phyloP scores from a whole-genome alignment of 2,113 vertebrate genomes.

The Seriola quinqueradiata region DNA sequence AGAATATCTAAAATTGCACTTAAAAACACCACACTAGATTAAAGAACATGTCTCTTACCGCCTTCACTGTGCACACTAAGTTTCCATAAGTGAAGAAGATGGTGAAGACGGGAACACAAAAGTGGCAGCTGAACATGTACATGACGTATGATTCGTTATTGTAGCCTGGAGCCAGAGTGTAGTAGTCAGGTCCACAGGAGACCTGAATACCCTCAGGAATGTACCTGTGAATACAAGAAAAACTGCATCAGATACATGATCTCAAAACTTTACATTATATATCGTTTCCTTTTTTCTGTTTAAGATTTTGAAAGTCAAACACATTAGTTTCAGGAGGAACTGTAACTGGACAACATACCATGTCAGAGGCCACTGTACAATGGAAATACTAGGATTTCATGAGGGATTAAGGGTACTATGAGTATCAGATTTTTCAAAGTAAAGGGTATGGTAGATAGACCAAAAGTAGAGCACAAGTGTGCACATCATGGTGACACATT shows the following conservation, averaged over 20 bases:
- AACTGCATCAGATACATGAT: background rate
- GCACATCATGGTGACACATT: no score
- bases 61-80: slow-evolving; percentile 86
- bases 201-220: slow-evolving; percentile 86
- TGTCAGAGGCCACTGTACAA: background rate
- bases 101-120: slow-evolving; percentile 76
- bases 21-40: background rate
- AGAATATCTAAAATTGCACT: background rate
- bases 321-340: background rate
- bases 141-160: slow-evolving; percentile 86
- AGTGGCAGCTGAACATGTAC: slow-evolving; percentile 84
- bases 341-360: background rate
- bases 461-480: no score
- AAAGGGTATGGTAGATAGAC: no score
- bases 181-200: slow-evolving; percentile 86
- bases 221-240: slow-evolving; percentile 73
- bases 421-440: no score
- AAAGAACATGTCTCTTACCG: slow-evolving; percentile 70
- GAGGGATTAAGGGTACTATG: no score
- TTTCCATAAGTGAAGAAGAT: slow-evolving; percentile 87
- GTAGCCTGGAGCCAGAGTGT: slow-evolving; percentile 83
- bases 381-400: background rate
- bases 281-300: background rate
- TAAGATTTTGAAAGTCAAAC: background rate
- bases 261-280: background rate